These are phyloP conservation scores for Thaumetopoea pityocampa DNA, from an alignment of 1,140 invertebrate genomes.

Conservation along the genomic window DNA sequence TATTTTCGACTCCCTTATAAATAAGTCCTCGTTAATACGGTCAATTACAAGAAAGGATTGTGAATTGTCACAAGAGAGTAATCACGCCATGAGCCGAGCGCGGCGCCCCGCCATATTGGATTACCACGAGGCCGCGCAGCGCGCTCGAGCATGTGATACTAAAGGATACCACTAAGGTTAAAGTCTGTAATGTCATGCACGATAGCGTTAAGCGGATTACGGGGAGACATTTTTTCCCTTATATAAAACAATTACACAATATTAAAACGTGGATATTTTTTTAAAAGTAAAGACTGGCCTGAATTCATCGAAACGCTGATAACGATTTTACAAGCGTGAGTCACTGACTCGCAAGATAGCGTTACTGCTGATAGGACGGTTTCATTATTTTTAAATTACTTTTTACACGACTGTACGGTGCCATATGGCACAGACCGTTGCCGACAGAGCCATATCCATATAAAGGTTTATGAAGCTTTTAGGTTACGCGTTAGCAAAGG, in stretches of 20 bases:
- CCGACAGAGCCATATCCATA: slow-evolving; percentile 56
- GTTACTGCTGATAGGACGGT: background rate
- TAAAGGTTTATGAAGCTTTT: slow-evolving; percentile 50
- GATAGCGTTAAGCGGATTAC: slow-evolving; percentile 14
- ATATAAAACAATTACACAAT: background rate
- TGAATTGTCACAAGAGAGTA: slow-evolving; percentile 33
- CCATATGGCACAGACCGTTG: slow-evolving; percentile 58
- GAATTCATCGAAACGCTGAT: too few relatives aligned
- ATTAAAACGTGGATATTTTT: slow-evolving; percentile 14
- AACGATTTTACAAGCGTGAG: too few relatives aligned
- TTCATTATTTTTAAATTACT: slow-evolving; percentile 13
- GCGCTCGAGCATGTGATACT: slow-evolving; percentile 53
- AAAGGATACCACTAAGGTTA: slow-evolving; percentile 57
- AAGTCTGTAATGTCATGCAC: slow-evolving; percentile 40
- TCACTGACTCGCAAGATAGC: slow-evolving; percentile 2
- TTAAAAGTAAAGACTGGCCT: background rate
- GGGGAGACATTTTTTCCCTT: background rate
- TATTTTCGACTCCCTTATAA: slow-evolving; percentile 2
- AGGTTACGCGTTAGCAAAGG: slow-evolving; percentile 29
- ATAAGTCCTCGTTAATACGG: slow-evolving; percentile 7
- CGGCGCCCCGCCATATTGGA: slow-evolving; percentile 60
- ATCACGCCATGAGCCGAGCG: slow-evolving; percentile 44
- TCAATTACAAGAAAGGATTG: slow-evolving; percentile 18
- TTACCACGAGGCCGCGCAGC: slow-evolving; percentile 65
- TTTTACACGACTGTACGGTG: slow-evolving; percentile 43